phyloP scores from a whole-genome alignment of 2,113 vertebrate species.

The Notiomystis cincta region DNA sequence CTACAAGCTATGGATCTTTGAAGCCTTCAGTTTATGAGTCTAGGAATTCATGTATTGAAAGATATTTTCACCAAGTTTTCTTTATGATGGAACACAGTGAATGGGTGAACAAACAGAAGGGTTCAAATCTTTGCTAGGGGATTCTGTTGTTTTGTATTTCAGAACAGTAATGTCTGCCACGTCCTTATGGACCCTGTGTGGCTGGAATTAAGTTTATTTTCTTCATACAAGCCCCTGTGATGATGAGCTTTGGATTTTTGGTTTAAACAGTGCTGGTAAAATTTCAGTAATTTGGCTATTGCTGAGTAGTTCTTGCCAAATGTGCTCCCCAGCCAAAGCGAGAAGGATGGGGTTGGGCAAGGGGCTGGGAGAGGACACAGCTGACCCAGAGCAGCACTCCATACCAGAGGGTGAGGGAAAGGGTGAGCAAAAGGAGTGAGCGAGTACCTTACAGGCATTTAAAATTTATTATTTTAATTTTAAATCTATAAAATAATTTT shows the following conservation, averaged over 20 bases:
- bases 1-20: neutral
- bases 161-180: neutral
- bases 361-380: neutral
- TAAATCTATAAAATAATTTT: neutral
- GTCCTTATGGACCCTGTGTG: rapidly evolving
- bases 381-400: neutral
- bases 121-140: neutral
- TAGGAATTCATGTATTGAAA: neutral
- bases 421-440: neutral
- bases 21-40: neutral
- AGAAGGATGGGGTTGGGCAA: neutral
- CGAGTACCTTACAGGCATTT: neutral
- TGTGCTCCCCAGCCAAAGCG: neutral
- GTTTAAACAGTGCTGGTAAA: neutral
- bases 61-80: neutral
- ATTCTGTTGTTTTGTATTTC: neutral
- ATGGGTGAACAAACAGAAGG: neutral
- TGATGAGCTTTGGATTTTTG: neutral
- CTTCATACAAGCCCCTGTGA: neutral
- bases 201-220: neutral
- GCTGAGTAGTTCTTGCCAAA: neutral
- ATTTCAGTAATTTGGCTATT: neutral
- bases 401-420: neutral
- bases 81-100: neutral
- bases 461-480: neutral